phyloP scores from a whole-genome alignment of 1,140 invertebrate species.

The Teleopsis dalmanni region DNA sequence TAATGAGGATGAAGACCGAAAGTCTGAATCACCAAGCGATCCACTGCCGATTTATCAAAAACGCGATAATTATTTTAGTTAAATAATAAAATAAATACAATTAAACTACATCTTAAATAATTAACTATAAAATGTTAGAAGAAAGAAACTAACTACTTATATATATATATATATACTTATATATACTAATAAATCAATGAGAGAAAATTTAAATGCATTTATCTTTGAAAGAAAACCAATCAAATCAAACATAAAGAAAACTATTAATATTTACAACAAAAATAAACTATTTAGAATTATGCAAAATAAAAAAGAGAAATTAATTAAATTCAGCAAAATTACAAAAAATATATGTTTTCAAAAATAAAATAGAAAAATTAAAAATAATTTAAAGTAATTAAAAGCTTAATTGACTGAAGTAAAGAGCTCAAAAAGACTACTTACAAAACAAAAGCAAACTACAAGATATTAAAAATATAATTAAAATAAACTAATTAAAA shows the following conservation, averaged over 20 bases:
- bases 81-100: slow-evolving; percentile 25
- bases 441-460: background rate
- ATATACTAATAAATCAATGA: background rate
- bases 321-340: too few relatives aligned
- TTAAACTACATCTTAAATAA: background rate
- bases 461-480: slow-evolving; percentile 16
- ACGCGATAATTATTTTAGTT: slow-evolving; percentile 75
- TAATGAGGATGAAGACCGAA: slow-evolving; percentile 33
- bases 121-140: too few relatives aligned
- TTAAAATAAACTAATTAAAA: background rate
- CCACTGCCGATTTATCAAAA: slow-evolving; percentile 74
- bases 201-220: background rate
- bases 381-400: background rate
- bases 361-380: background rate
- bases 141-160: background rate
- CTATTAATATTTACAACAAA: too few relatives aligned
- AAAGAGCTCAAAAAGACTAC: background rate
- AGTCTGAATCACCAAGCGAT: slow-evolving; percentile 54
- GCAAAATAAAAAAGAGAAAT: too few relatives aligned
- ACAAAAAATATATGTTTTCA: background rate
- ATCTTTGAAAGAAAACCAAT: background rate
- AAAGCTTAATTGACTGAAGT: background rate
- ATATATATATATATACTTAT: background rate
- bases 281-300: too few relatives aligned
- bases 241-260: too few relatives aligned